A percentile compares a stretch with the other conserved stretches of the same genome.
Evolutionary conservation across 2,113 vertebrate genomes (phyloP).

Genomic region (Hippocampus zosterae): DNA sequence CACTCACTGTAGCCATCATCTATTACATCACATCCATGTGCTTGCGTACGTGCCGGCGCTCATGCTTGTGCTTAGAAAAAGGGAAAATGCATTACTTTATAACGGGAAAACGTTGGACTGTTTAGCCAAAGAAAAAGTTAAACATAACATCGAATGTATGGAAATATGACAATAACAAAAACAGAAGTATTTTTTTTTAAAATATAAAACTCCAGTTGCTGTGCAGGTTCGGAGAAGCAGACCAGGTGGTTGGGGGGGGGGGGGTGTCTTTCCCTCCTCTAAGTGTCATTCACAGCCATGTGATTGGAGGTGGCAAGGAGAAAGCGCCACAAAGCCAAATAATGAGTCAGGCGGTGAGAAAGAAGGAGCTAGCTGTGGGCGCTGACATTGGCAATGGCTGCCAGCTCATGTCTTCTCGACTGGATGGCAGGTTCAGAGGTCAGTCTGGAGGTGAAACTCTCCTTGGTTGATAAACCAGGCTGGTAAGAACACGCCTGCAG

Average conservation of each 20-base stretch:
- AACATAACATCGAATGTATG: no score
- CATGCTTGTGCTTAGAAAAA: no score
- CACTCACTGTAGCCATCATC: background rate
- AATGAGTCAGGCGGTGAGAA: slow-evolving; percentile 59
- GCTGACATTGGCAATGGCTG: slow-evolving; percentile 65
- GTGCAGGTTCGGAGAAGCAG: slow-evolving; percentile 47
- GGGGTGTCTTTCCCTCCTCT: slow-evolving; percentile 62
- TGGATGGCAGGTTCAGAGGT: slow-evolving; percentile 71
- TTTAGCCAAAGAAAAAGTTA: no score
- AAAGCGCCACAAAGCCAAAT: slow-evolving; percentile 62
- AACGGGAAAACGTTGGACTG: no score
- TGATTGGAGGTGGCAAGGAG: slow-evolving; percentile 68
- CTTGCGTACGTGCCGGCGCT: no score
- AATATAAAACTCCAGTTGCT: slow-evolving; percentile 19
- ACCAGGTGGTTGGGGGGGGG: slow-evolving; percentile 26
- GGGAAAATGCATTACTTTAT: no score
- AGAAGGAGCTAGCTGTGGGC: slow-evolving; percentile 62
- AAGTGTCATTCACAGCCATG: slow-evolving; percentile 66
- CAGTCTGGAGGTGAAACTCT: slow-evolving; percentile 68
- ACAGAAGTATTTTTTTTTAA: no score
- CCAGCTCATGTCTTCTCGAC: slow-evolving; percentile 70
- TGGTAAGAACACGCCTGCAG: slow-evolving; percentile 32
- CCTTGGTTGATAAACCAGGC: slow-evolving; percentile 64
- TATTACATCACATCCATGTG: background rate
- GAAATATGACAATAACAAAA: no score